Evolutionary conservation across 2,797 vertebrate species (phyloP), one percentile per base, ranked within the genome.

Genomic region (Rhinoraja longicauda): DNA sequence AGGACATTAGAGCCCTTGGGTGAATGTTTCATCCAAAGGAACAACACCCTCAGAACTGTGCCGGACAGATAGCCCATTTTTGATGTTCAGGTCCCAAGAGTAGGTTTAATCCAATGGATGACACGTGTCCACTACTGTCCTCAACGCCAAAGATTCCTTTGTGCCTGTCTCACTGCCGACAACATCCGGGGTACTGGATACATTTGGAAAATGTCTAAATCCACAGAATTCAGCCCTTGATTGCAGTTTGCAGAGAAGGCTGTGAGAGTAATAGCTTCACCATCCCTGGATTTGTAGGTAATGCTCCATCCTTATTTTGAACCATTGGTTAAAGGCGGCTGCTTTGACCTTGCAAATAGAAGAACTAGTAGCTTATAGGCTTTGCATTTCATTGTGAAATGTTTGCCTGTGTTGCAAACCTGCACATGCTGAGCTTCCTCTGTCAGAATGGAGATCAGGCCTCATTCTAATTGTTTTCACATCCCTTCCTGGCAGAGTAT

Each of bases 381-480:
- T 88, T 88, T 64, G 32, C 21, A 88, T 64, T 88, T 64, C 59
- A 67, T 67, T 19, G 13, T 67, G 59, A 88, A 88, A 7, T 88
- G 59, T 67, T 88, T 86, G 57, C 57, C 57, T 64, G 2, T 84
- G 10, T 8, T 59, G 81, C 12, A 29, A 12, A 59, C 81, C 24
- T 12, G 26, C 82, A 86, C 10, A 12, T 13, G 1, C 57, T 62
- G 26, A 86, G 12, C 57, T 86, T 19, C 26, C 26, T 21, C 84
- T 67, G n/a, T 88, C 84, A 67, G 84, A 64, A 24, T 32, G 32
- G 62, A 10, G 53, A 62, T 86, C 82, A 86, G 62, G 62, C 59
- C 84, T 32, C 64, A 88, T 36, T 67, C 64, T 88, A 67, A 64
- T 64, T 67, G n/a, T 88, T 88, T 67, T 59, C 84, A 88, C 64